A percentile compares a stretch with the other conserved stretches of the same genome.
Conservation (phyloP, 2,797 vertebrate genomes). For the Martes flavigula region DNA sequence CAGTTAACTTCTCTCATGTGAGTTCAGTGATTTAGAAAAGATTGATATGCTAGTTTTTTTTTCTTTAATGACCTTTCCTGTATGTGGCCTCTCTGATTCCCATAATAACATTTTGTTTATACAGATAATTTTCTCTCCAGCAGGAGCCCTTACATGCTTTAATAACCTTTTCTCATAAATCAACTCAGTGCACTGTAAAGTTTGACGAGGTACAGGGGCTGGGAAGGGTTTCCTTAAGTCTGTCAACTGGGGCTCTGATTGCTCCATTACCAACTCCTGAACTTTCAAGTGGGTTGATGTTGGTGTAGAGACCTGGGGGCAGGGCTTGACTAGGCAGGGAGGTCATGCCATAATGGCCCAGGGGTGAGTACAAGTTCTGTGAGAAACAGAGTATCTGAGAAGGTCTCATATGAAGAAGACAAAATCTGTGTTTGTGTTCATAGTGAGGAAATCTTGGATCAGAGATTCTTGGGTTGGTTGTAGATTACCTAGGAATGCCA, state of each 20-base stretch:
- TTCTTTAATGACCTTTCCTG: constrained; percentile 67
- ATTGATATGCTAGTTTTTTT: constrained; percentile 44
- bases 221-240: not conserved
- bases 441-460: not conserved
- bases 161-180: constrained; percentile 73
- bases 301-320: not conserved
- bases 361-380: not conserved
- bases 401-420: not conserved
- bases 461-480: not conserved
- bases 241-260: not conserved
- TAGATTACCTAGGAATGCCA: not conserved
- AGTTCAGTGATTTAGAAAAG: constrained; percentile 60
- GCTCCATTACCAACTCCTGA: not conserved
- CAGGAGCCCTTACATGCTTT: constrained; percentile 64
- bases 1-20: constrained; percentile 49
- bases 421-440: constrained; percentile 28
- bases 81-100: constrained; percentile 59
- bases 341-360: not conserved
- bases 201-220: not conserved
- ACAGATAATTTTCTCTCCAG: constrained; percentile 74
- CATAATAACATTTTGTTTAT: constrained; percentile 73
- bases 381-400: not conserved
- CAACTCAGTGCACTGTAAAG: constrained; percentile 51
- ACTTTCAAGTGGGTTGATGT: not conserved
- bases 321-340: not conserved